Percentiles rank a stretch among this genome's conserved stretches.
phyloP scores from a whole-genome alignment of 2,113 vertebrate genomes.

The Haemorhous mexicanus region DNA sequence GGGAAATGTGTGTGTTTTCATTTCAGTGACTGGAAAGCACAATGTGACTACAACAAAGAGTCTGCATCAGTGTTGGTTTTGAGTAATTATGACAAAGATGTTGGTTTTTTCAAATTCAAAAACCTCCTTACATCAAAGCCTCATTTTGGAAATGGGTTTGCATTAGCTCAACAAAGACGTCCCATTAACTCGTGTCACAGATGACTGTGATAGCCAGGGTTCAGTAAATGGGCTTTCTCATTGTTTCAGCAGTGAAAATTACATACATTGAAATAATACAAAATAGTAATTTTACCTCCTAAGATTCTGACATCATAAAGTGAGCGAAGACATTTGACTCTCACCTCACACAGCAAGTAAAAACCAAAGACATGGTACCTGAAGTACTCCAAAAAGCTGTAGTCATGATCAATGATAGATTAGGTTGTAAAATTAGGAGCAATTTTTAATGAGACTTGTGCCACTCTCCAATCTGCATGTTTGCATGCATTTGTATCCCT shows the following conservation, averaged over 20 bases:
- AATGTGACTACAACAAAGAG: not conserved
- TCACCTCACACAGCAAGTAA: not conserved
- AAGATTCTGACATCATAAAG: not conserved
- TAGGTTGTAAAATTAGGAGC: not conserved
- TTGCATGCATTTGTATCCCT: not conserved
- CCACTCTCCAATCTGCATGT: not conserved
- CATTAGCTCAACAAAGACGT: not conserved
- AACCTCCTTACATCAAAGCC: not conserved
- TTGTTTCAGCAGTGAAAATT: not conserved
- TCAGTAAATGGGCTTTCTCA: not conserved
- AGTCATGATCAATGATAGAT: not conserved
- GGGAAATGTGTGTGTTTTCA: not conserved
- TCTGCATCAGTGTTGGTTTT: not conserved
- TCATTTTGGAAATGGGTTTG: not conserved
- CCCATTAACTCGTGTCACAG: not conserved
- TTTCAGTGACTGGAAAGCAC: not conserved
- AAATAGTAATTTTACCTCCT: not conserved
- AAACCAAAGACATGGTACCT: not conserved
- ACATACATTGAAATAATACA: not conserved
- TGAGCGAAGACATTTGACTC: not conserved
- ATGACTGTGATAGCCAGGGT: not conserved
- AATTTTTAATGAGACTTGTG: not conserved
- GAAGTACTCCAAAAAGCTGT: too few relatives aligned
- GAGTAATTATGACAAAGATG: not conserved
- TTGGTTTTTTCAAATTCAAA: not conserved